phyloP scores from a whole-genome alignment of 2,797 vertebrate species.

The Ptychadena robeensis region DNA sequence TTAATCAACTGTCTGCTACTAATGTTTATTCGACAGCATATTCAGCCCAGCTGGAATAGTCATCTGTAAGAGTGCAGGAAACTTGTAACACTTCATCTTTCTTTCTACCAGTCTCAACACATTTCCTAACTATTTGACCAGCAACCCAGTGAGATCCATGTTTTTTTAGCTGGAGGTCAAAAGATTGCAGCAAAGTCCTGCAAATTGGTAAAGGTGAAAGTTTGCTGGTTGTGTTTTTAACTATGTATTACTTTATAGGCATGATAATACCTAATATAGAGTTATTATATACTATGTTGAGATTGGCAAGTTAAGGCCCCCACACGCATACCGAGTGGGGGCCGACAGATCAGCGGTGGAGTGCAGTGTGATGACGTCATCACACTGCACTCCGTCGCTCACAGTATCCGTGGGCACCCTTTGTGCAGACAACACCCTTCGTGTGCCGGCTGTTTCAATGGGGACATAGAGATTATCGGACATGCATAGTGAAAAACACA shows the following conservation, averaged over 20 bases:
- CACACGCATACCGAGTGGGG: no score
- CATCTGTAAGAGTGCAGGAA: constrained; percentile 59
- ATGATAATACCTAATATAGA: neutral
- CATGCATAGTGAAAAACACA: no score
- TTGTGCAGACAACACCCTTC: no score
- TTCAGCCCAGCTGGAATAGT: constrained; percentile 60
- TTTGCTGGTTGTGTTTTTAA: neutral
- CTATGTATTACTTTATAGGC: neutral
- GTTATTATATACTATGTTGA: no score
- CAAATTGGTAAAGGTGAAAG: constrained; percentile 1
- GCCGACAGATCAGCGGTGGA: no score
- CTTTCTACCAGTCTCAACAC: constrained; percentile 63
- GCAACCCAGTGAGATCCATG: constrained; percentile 36
- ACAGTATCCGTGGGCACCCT: no score
- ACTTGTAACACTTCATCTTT: constrained; percentile 62
- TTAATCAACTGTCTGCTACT: constrained; percentile 61
- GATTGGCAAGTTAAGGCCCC: no score
- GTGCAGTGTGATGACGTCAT: no score
- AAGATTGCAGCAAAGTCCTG: neutral
- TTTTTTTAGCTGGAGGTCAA: constrained; percentile 35
- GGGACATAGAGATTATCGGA: no score
- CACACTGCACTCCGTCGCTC: no score
- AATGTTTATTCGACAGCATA: constrained; percentile 57
- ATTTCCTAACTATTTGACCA: constrained; percentile 61
- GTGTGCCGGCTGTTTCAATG: no score